A percentile compares a stretch with the other conserved stretches of the same genome.
phyloP scores from a whole-genome alignment of 2,797 vertebrate species.

The Neosilurus mollespiculum region DNA sequence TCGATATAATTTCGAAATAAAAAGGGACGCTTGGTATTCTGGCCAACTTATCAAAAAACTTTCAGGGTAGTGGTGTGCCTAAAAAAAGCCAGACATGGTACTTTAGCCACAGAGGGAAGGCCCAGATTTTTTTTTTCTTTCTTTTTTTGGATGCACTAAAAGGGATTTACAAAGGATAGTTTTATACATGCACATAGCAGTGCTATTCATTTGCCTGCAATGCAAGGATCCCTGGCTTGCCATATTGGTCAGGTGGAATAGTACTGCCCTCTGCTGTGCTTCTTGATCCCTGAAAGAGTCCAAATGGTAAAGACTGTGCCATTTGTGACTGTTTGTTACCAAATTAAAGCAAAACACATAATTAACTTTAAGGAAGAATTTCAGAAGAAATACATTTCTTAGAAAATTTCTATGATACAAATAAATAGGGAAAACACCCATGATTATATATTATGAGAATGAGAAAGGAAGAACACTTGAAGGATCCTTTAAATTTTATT shows the following conservation, averaged over 20 bases:
- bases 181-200: conserved; percentile 50
- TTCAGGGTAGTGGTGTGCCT: conserved; percentile 28
- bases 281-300: background rate
- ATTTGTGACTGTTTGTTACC: background rate
- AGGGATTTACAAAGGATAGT: conserved; percentile 61
- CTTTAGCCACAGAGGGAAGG: conserved; percentile 53
- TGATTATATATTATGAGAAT: background rate
- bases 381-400: background rate
- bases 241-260: conserved; percentile 19
- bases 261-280: conserved; percentile 47
- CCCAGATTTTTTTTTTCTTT: background rate
- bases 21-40: background rate
- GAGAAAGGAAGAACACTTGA: background rate
- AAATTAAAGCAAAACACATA: background rate
- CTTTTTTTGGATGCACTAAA: conserved; percentile 42
- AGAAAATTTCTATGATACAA: background rate
- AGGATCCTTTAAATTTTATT: background rate
- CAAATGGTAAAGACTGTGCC: background rate
- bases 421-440: background rate
- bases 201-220: background rate
- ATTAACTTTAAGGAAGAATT: background rate
- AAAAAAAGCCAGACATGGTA: conserved; percentile 53
- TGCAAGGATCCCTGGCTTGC: background rate
- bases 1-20: background rate
- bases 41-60: conserved; percentile 40